phyloP scores from a whole-genome alignment of 2,113 vertebrate species.

The Etia nguti region DNA sequence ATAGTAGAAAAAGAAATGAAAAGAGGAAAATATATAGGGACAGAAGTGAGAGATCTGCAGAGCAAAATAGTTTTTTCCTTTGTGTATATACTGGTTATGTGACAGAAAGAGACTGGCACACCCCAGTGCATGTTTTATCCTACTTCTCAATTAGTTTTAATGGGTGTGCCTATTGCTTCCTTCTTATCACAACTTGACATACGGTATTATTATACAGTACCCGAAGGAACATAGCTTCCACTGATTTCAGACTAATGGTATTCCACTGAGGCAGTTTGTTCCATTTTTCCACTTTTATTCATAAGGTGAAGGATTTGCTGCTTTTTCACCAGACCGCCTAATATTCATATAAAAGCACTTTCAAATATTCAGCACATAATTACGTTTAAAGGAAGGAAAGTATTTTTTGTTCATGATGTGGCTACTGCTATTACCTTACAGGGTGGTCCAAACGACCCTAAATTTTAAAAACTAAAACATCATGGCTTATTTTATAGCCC shows the following conservation, averaged over 20 bases:
- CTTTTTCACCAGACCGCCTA: not conserved
- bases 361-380: not conserved
- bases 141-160: slow-evolving; percentile 46
- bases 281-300: slow-evolving; percentile 26
- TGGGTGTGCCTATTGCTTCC: slow-evolving; percentile 6
- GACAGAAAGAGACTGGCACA: not conserved
- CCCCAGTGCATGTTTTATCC: not conserved
- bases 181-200: slow-evolving; percentile 46
- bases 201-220: slow-evolving; percentile 16
- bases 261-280: slow-evolving; percentile 7
- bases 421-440: not conserved
- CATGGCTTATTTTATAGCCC: not conserved
- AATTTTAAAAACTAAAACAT: not conserved
- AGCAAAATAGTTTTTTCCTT: not conserved
- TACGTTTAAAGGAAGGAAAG: not conserved
- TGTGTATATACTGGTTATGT: not conserved
- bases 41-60: not conserved
- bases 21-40: not conserved
- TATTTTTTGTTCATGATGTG: not conserved
- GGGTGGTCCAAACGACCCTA: not conserved
- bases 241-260: slow-evolving; percentile 37
- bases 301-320: not conserved
- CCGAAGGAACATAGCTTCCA: slow-evolving; percentile 5
- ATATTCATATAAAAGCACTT: not conserved
- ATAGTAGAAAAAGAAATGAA: not conserved